Base-by-base conservation (phyloP, 2,888 invertebrate species). In the Dasysyrphus albostriatus region DNA sequence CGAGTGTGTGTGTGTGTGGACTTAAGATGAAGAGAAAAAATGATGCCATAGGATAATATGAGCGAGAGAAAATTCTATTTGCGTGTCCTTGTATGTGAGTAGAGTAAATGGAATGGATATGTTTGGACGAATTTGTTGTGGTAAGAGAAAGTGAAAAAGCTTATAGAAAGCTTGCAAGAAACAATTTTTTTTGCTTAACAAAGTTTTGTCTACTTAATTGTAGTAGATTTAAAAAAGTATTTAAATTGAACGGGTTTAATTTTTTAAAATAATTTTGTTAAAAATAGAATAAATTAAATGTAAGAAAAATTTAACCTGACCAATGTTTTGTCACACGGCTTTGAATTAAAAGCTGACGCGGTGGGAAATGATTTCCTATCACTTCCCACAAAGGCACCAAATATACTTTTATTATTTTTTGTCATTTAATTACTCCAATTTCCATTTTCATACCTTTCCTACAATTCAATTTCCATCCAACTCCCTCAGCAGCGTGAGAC, bases 131-230 rank as follows among this genome's bases (percentile, higher is more conserved):
- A 32, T 54, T 67, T 59, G 34, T 16, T 24, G 51, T 72, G 74
- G 83, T 78, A 74, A 82, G 82, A 82, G 85, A 85, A 74, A 59
- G 39, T 12, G 16, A 51, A 59, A 74, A 75, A 87, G 87, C 75
- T 87, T 69, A 9, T 0, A 32, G 0, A 54, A 82, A 82, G 82
- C 69, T 73, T 65, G 49, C 2, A 63, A 72, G 81, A 67, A 74
- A 49, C 9, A 24, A 0, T 51, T 54, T 14, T 29, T 14, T 54
- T 2, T 51, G 1, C n/a, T 14, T 12, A 14, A 7, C 0, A 8
- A 54, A 32, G 29, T 24, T 7, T 19, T n/a, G 16, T 32, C 32
- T 49, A 42, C 0, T 2, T 7, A 24, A 5, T 59, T 54, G 85
- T 85, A 85, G 12, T 81, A 85, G 85, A 85, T 74, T 81, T 42